A percentile compares a stretch with the other conserved stretches of the same genome.
phyloP scores from a whole-genome alignment of 2,113 vertebrate genomes.

The Saccopteryx bilineata region DNA sequence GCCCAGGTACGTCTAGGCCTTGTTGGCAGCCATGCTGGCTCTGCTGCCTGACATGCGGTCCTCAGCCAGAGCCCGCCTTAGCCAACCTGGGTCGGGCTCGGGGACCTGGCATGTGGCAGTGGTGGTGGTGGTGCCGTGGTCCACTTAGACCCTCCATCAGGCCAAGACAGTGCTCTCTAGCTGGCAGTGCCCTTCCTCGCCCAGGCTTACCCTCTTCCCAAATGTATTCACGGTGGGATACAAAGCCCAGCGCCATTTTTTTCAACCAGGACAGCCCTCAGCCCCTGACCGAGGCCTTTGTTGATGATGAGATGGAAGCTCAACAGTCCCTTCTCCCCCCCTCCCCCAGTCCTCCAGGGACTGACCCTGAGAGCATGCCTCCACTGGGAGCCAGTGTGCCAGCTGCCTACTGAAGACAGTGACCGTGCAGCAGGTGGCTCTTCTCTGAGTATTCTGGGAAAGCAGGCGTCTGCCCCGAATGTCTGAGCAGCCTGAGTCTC shows the following conservation, averaged over 20 bases:
- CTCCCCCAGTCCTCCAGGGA: rapidly evolving
- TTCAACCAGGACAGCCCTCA: not conserved
- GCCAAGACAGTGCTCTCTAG: no score
- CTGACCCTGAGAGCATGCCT: not conserved
- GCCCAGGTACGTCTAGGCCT: not conserved
- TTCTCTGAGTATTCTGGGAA: not conserved
- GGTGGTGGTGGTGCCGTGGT: rapidly evolving
- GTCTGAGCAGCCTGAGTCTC: not conserved
- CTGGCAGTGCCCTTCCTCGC: not conserved
- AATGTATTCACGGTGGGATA: not conserved
- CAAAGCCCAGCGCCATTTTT: not conserved
- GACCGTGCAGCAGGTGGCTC: no score
- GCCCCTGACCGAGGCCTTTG: not conserved
- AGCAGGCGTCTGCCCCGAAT: not conserved
- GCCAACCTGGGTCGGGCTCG: no score
- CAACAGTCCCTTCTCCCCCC: not conserved
- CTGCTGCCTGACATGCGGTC: not conserved
- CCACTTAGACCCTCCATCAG: not conserved
- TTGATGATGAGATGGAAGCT: not conserved
- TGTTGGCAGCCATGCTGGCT: not conserved
- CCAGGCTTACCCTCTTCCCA: no score
- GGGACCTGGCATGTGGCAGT: not conserved
- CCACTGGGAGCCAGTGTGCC: not conserved
- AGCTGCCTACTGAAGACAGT: not conserved
- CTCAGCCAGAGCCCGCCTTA: not conserved